These are phyloP conservation scores for Montipora efflorescens DNA, from an alignment of 64 coral and sea anemone species.

Conservation along the genomic window DNA sequence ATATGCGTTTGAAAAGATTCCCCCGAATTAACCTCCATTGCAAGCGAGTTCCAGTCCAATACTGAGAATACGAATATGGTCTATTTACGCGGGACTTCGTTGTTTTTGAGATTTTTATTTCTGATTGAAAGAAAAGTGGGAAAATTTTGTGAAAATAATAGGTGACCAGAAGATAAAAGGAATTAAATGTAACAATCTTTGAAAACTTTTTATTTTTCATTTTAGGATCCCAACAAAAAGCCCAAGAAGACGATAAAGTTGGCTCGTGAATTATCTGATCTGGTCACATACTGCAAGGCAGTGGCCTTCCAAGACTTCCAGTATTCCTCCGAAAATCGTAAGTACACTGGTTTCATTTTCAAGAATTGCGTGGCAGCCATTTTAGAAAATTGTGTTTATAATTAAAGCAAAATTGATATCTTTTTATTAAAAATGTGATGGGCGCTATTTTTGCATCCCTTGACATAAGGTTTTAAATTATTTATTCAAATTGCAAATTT, in stretches of 20 bases:
- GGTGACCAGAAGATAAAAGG: too few relatives aligned
- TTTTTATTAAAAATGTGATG: too few relatives aligned
- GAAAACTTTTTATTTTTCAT: not conserved
- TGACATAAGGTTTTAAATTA: too few relatives aligned
- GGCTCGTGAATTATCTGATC: slow-evolving; percentile 88
- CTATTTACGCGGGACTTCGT: too few relatives aligned
- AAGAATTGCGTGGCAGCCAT: not conserved
- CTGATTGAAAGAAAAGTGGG: not conserved
- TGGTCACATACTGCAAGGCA: slow-evolving; percentile 95
- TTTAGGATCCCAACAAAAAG: slow-evolving; percentile 77
- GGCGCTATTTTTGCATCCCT: too few relatives aligned
- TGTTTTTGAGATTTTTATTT: not conserved
- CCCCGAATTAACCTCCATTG: too few relatives aligned
- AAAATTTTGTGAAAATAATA: not conserved
- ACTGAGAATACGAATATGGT: too few relatives aligned
- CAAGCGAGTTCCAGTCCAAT: too few relatives aligned
- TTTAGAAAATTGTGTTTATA: not conserved
- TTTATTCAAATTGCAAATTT: too few relatives aligned
- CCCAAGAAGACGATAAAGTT: slow-evolving; percentile 93
- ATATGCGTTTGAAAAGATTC: too few relatives aligned
- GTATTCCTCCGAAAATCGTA: slow-evolving; percentile 93
- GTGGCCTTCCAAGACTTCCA: slow-evolving; percentile 93
- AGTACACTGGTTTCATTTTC: slow-evolving; percentile 15
- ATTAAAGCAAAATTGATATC: too few relatives aligned
- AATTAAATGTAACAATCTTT: too few relatives aligned